Evolutionary conservation across 2,113 vertebrate species (phyloP).

Genomic region (Aptenodytes patagonicus): DNA sequence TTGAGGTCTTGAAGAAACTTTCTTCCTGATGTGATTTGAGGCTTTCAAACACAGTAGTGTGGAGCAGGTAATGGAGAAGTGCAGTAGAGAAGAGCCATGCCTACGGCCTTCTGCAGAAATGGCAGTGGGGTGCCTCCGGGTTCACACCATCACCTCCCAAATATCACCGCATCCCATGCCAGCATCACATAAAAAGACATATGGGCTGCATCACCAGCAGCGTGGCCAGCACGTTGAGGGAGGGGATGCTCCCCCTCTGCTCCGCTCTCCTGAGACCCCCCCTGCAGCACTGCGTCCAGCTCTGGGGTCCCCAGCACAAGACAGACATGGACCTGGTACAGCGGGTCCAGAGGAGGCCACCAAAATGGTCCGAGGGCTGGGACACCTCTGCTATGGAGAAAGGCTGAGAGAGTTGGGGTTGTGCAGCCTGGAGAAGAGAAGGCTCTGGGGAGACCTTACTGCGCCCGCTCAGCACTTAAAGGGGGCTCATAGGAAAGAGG

Average conservation of each 20-base stretch:
- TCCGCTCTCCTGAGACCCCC: neutral
- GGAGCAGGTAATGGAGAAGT: neutral
- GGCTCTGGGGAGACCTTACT: neutral
- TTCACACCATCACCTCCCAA: neutral
- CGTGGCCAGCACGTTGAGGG: neutral
- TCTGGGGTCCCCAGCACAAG: neutral
- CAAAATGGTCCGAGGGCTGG: neutral
- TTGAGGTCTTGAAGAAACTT: neutral
- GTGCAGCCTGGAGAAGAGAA: neutral
- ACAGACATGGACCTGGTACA: neutral
- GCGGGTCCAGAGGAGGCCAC: neutral
- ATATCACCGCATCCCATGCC: neutral
- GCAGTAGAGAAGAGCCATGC: neutral
- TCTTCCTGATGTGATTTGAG: accelerated
- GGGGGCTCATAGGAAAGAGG: neutral
- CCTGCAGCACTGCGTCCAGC: neutral
- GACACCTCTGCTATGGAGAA: neutral
- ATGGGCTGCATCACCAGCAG: neutral
- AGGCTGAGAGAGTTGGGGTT: neutral
- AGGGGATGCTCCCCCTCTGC: neutral
- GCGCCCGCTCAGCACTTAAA: neutral
- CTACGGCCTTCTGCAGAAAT: neutral
- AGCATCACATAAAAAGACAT: neutral
- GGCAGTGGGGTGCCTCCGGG: neutral
- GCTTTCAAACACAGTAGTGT: neutral